These are phyloP conservation scores for Pycnonotus jocosus DNA, from an alignment of 2,113 vertebrate genomes.

Conservation along the genomic window DNA sequence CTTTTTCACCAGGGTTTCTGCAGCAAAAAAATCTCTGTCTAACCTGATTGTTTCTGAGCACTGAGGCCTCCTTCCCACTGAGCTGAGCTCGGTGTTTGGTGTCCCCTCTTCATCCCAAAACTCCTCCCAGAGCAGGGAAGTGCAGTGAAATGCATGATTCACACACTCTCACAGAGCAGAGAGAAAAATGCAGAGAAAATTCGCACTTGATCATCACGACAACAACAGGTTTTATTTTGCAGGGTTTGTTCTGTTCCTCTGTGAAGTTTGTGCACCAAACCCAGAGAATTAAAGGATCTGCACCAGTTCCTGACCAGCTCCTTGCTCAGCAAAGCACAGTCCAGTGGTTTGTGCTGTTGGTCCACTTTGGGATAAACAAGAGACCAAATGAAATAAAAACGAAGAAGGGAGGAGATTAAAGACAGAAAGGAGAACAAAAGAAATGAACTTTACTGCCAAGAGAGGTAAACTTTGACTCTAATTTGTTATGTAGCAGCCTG, in stretches of 20 bases:
- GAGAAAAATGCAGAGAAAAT: neutral
- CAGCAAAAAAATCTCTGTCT: neutral
- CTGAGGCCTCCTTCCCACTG: neutral
- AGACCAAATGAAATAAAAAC: conserved; percentile 16
- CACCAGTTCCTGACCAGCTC: neutral
- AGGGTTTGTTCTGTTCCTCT: neutral
- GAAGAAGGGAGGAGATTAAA: neutral
- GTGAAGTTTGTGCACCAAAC: neutral
- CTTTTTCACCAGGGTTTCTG: conserved; percentile 38
- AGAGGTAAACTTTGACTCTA: conserved; percentile 63
- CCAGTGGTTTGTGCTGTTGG: conserved; percentile 61
- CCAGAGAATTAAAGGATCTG: neutral
- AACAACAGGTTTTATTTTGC: neutral
- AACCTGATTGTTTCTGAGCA: conserved; percentile 6
- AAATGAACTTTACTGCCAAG: neutral
- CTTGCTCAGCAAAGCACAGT: conserved; percentile 43
- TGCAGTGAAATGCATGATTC: conserved; percentile 9
- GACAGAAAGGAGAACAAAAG: neutral
- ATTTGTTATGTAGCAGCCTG: conserved; percentile 25
- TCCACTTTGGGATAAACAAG: conserved; percentile 60
- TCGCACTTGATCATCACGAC: neutral
- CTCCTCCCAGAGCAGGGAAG: neutral
- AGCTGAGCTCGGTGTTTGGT: conserved; percentile 1
- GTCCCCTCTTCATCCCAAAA: conserved; percentile 4
- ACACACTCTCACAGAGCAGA: neutral